Evolutionary conservation across 1,140 invertebrate genomes (phyloP), one percentile per base, ranked within the genome.

Genomic region (Eubasilissa regina): DNA sequence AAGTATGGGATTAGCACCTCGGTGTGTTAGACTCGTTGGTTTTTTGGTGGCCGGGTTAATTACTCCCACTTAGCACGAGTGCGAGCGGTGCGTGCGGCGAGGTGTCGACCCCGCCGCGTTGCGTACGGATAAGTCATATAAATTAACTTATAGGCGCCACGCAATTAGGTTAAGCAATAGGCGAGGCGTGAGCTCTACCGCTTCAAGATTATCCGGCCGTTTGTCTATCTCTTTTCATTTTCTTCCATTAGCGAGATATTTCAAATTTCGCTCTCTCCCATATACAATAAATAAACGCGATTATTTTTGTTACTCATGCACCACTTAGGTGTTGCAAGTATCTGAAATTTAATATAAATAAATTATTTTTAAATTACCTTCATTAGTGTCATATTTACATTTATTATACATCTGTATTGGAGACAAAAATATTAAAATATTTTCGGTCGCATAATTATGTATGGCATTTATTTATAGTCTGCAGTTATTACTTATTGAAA

Each of bases 121-220:
- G 68, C 68, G 68, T 73, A 73, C 68, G 56, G 19, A 60, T 60
- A 73, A 47, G 68, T 73, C 68, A 73, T 73, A 73, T 55, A 73
- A 73, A 73, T 73, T 73, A 68, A 73, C 68, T 73, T 53, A 25
- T 55, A 73, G 68, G 68, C 68, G 68, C 68, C 68, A 68, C 64
- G 64, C 64, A 47, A 68, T 73, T 25, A 73, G 47, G 68, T 73
- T 73, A 55, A 21, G 68, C 68, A 73, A 73, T 73, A 55, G 17
- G 19, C 47, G 48, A 51, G 64, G 45, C 44, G 64, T 9, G 44
- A 64, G 19, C 44, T 68, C 64, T 47, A 68, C 43, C 64, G 64
- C 64, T 68, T 68, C 60, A 25, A 35, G 60, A 64, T 64, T 13
- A 64, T 25, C 35, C 7, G 60, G 35, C 10, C 60, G 35, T 64